Percentiles rank a stretch among this genome's conserved stretches.
These are phyloP conservation scores for Drosophila littoralis DNA, from an alignment of 1,140 invertebrate genomes.

Conservation along the genomic window DNA sequence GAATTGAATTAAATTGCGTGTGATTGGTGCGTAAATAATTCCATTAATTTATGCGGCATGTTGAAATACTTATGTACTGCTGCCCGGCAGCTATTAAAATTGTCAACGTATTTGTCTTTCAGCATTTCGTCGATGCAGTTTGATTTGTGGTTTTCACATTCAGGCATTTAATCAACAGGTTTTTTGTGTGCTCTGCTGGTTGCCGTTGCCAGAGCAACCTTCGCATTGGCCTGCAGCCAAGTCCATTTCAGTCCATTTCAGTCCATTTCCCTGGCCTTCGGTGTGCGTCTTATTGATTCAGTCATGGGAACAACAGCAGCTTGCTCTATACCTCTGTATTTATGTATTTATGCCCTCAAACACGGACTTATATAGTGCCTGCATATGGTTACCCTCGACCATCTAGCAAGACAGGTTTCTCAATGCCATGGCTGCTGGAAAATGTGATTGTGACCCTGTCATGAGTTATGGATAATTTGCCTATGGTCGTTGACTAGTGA, in stretches of 20 bases:
- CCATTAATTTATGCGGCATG: slow-evolving; percentile 48
- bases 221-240: slow-evolving; percentile 50
- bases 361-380: slow-evolving; percentile 4
- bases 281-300: slow-evolving; percentile 69
- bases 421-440: slow-evolving; percentile 55
- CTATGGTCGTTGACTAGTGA: slow-evolving; percentile 36
- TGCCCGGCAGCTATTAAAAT: slow-evolving; percentile 14
- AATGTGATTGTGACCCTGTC: slow-evolving; percentile 40
- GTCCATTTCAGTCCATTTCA: not conserved
- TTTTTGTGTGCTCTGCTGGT: slow-evolving; percentile 7
- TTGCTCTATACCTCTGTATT: slow-evolving; percentile 12
- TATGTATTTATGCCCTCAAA: slow-evolving; percentile 11
- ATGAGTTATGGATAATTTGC: slow-evolving; percentile 61
- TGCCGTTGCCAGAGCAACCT: slow-evolving; percentile 31
- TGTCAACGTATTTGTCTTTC: slow-evolving; percentile 35
- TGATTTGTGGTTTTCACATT: slow-evolving; percentile 19
- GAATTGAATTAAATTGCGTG: slow-evolving; percentile 75
- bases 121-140: slow-evolving; percentile 29
- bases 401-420: slow-evolving; percentile 21
- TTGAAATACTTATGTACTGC: slow-evolving; percentile 11
- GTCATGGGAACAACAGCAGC: slow-evolving; percentile 72
- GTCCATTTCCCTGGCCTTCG: slow-evolving; percentile 24
- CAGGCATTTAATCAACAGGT: slow-evolving; percentile 62
- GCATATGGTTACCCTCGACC: no score
- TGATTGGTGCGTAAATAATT: slow-evolving; percentile 76